Evolutionary conservation across 92 coral and sea anemone species (phyloP), one percentile per base, ranked within the genome.

Genomic region (Nematostella vectensis): DNA sequence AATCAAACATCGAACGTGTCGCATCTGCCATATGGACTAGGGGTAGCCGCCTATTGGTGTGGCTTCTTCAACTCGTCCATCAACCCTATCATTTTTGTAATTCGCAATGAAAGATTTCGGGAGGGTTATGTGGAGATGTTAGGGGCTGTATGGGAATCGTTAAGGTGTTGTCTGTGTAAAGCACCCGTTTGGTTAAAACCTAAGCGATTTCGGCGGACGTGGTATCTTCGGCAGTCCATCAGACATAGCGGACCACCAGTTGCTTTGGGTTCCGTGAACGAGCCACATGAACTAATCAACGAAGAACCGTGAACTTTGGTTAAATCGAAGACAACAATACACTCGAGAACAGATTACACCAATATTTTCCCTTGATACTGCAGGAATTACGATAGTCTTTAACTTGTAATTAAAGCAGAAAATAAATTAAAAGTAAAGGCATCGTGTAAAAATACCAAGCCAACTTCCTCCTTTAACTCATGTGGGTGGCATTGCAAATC

Each of bases 41-140:
- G 95, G 0, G 88, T 85, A 0, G 95, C 95, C 2, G 95, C 95
- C 0, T 85, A 85, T 29, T 85, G 95, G 95, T 80, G 95, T 30
- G 95, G 95, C 0, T 85, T 75, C 27, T 80, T 75, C 38, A 85
- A 85, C 29, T 85, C 95, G 4, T 79, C 88, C 4, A 27, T 82
- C 13, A 80, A 85, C 58, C 95, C 95, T 0, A 62, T 85, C 4
- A 85, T 85, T 48, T 85, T 80, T 44, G 76, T 76, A 24, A 80
- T 85, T 51, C 65, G 95, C 54, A 85, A 85, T 44, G 83, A 85
- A 63, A 77, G 82, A 52, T 85, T 85, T 71, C 71, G 95, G 31
- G 95, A 85, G 25, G 95, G 95, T 1, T 85, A 85, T 31, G 58
- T 68, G 11, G 95, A 80, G 40, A 80, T 85, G 58, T 51, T 85